Evolutionary conservation across 2,888 invertebrate genomes (phyloP), one percentile per base, ranked within the genome.

Genomic region (Tetropium fuscum): DNA sequence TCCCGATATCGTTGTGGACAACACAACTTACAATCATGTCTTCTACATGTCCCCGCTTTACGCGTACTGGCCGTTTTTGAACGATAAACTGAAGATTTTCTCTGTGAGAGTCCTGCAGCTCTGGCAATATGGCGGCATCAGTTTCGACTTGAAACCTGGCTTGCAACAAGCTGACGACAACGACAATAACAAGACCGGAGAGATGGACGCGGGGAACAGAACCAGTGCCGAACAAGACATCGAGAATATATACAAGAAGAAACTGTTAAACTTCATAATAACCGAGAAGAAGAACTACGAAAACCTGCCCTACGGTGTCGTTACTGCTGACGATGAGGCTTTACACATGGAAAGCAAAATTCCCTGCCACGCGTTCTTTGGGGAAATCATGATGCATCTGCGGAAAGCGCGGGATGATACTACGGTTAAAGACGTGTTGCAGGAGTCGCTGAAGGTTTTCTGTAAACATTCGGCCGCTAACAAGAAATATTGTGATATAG

Each of bases 51-150:
- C 86, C 1, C 86, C 86, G 0, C 73, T 87, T 36, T 81, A 79
- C 58, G 79, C 79, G 43, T 82, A 80, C 47, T 87, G 86, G 86
- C 81, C 76, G 58, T 76, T 74, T 18, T 79, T 86, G 47, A 83
- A 84, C n/a, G 64, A 74, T 0, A 68, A 78, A 4, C 80, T 83
- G 59, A 70, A 84, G 11, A 70, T 83, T 13, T 87, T 87, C 70
- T 85, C 86, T 34, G 79, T 83, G 0, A 79, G 87, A 66, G 77
- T 84, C 18, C 78, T 83, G 59, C 81, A 84, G 36, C 79, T 87
- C 18, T 87, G 87, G 86, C 82, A 85, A 70, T 80, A 80, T 63
- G 87, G 85, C 5, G 87, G 87, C 1, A 78, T 87, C 5, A 79
- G 76, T 53, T 81, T 79, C 57, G 76, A 76, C 53, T 62, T 77